Evolutionary conservation across 1,140 invertebrate species (phyloP).

Genomic region (Calephelis nemesis): DNA sequence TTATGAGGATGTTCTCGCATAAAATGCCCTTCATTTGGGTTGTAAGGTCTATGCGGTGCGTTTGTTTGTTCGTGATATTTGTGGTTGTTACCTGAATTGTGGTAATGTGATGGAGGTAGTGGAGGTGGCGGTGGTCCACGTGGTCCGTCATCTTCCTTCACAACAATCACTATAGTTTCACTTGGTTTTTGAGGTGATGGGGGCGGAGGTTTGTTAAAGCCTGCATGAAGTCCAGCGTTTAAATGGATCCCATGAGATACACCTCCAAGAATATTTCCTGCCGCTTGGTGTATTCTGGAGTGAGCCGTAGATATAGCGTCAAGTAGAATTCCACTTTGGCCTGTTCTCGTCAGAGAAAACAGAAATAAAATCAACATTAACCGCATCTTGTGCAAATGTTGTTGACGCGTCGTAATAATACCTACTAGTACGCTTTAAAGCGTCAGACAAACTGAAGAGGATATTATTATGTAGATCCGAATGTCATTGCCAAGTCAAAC

Average conservation of each 20-base stretch:
- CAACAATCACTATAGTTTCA: background rate
- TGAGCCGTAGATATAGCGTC: conserved; percentile 13
- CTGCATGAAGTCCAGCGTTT: background rate
- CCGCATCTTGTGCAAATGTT: conserved; percentile 4
- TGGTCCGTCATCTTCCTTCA: background rate
- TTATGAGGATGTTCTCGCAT: background rate
- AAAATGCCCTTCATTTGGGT: background rate
- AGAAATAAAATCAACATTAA: background rate
- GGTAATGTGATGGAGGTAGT: background rate
- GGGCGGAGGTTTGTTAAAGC: background rate
- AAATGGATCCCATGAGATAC: background rate
- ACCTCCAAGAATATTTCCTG: conserved; percentile 1
- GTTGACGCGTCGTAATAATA: conserved; percentile 1
- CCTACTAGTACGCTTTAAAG: background rate
- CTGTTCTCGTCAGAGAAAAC: background rate
- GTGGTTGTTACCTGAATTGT: conserved; percentile 1
- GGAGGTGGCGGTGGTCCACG: conserved; percentile 1
- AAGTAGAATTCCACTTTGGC: background rate
- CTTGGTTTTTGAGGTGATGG: background rate
- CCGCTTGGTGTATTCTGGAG: background rate
- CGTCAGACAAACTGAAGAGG: conserved; percentile 5
- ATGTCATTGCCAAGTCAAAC: background rate
- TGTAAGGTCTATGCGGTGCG: conserved; percentile 5
- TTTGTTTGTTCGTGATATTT: background rate
- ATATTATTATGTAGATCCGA: background rate